These are phyloP conservation scores for Cyphomyrus plagiostoma DNA, from an alignment of 2,113 vertebrate species.

Conservation along the genomic window DNA sequence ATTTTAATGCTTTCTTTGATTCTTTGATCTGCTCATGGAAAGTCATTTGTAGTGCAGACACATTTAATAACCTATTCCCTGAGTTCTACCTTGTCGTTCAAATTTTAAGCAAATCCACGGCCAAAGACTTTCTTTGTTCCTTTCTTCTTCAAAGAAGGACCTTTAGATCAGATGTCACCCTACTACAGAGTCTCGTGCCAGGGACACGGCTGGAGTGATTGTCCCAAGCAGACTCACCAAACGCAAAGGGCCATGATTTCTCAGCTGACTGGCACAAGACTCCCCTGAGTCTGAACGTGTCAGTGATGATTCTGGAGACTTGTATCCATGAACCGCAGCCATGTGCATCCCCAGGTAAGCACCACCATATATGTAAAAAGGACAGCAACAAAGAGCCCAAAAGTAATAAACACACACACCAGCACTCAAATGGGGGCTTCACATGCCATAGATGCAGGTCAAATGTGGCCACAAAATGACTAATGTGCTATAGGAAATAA, in stretches of 20 bases:
- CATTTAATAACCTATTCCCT: neutral
- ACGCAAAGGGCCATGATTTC: neutral
- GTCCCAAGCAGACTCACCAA: neutral
- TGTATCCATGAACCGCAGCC: neutral
- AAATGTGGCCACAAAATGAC: neutral
- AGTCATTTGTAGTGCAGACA: neutral
- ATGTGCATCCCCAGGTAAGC: neutral
- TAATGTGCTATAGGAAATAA: neutral
- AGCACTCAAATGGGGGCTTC: neutral
- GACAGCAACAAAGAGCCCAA: neutral
- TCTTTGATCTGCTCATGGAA: neutral
- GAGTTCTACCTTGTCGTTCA: neutral
- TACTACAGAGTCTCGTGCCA: neutral
- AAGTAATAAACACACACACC: neutral
- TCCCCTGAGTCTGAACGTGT: neutral
- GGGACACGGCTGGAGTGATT: neutral
- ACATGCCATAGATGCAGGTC: neutral
- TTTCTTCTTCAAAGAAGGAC: neutral
- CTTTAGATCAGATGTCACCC: neutral
- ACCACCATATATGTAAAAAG: neutral
- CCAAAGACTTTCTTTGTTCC: neutral
- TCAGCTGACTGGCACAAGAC: neutral
- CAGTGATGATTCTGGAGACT: neutral
- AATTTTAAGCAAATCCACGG: conserved; percentile 4
- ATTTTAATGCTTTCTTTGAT: neutral